Evolutionary conservation across 2,113 vertebrate species (phyloP).

Genomic region (Euleptes europaea): DNA sequence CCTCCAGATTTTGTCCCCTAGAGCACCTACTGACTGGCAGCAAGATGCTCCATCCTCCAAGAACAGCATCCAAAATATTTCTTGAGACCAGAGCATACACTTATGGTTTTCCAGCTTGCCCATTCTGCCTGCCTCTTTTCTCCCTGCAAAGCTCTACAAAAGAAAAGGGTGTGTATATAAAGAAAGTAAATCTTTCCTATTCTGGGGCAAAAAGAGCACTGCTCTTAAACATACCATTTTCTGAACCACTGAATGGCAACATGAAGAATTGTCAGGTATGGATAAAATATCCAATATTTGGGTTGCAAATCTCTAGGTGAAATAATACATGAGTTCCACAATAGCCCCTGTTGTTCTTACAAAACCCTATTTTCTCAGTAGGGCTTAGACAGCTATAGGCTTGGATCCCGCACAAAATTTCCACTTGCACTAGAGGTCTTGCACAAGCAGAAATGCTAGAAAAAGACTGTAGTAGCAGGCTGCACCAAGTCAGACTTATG

Average conservation of each 20-base stretch:
- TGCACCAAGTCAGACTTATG: too few relatives aligned
- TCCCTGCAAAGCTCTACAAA: neutral
- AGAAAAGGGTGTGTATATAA: neutral
- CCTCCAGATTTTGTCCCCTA: neutral
- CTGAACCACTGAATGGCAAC: neutral
- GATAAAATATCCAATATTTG: neutral
- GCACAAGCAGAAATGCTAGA: neutral
- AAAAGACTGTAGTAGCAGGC: too few relatives aligned
- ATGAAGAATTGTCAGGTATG: neutral
- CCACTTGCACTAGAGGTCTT: neutral
- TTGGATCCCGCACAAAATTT: too few relatives aligned
- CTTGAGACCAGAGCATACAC: neutral
- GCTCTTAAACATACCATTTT: too few relatives aligned
- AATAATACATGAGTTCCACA: neutral
- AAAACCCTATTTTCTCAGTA: neutral
- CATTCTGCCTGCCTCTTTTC: neutral
- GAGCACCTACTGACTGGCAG: neutral
- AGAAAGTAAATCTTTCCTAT: too few relatives aligned
- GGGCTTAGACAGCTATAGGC: neutral
- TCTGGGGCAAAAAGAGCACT: too few relatives aligned
- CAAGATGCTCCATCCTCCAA: neutral
- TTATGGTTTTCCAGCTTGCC: neutral
- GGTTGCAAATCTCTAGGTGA: neutral
- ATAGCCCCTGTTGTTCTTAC: neutral
- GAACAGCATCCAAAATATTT: neutral